These are phyloP conservation scores for Polyodon spathula DNA, from an alignment of 2,113 vertebrate genomes.

Conservation along the genomic window DNA sequence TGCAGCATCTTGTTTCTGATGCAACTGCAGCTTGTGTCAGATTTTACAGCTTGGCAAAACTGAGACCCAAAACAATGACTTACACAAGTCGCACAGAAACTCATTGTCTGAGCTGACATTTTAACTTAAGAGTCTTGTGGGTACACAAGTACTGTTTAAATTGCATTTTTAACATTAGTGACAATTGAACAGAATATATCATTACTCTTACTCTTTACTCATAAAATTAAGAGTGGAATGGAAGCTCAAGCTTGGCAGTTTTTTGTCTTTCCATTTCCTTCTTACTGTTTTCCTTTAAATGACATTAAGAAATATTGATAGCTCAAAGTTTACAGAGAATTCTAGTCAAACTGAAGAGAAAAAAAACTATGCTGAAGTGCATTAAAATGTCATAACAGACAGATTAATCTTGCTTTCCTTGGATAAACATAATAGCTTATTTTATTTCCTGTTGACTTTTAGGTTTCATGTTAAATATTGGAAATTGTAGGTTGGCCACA, in stretches of 20 bases:
- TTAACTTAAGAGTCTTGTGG: no score
- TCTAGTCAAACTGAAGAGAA: slow-evolving; percentile 12
- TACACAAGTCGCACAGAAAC: no score
- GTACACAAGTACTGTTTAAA: no score
- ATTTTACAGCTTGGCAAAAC: neutral
- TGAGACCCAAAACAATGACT: neutral
- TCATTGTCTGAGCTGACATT: no score
- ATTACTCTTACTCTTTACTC: no score
- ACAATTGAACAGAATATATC: no score
- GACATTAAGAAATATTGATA: slow-evolving; percentile 7
- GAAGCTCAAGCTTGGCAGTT: slow-evolving; percentile 1
- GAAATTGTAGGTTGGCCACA: slow-evolving; percentile 3
- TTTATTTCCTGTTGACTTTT: slow-evolving; percentile 18
- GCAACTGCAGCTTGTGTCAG: neutral
- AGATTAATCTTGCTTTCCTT: slow-evolving; percentile 13
- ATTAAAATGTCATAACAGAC: slow-evolving; percentile 22
- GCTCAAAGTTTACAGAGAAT: slow-evolving; percentile 3
- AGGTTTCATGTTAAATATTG: slow-evolving; percentile 12
- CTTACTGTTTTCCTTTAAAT: neutral
- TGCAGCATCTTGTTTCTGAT: neutral
- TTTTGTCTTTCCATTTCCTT: neutral
- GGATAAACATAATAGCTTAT: slow-evolving; percentile 15
- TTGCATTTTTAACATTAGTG: no score
- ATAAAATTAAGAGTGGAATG: no score
- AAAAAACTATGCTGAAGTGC: slow-evolving; percentile 12